A percentile compares a stretch with the other conserved stretches of the same genome.
phyloP scores from a whole-genome alignment of 2,113 vertebrate genomes.

The Chaetorhynchus papuensis region DNA sequence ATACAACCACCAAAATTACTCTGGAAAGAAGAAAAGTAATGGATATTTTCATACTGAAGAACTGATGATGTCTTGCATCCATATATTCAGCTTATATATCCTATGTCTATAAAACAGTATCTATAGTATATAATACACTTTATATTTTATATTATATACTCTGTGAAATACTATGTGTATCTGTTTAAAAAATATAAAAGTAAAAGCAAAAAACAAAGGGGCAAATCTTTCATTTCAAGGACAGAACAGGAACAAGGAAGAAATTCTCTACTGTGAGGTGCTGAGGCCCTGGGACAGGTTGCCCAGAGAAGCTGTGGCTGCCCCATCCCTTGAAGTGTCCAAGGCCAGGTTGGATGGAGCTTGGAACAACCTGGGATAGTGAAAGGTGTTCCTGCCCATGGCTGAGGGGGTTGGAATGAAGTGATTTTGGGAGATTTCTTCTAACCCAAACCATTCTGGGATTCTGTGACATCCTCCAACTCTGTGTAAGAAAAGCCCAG shows the following conservation, averaged over 20 bases:
- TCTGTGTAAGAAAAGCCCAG: neutral
- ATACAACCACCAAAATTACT: neutral
- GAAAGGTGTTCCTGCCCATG: neutral
- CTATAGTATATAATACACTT: neutral
- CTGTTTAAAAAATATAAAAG: neutral
- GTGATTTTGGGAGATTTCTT: neutral
- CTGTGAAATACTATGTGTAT: neutral
- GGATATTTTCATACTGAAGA: accelerated
- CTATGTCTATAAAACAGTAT: neutral
- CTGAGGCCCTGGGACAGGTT: neutral
- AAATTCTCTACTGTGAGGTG: neutral
- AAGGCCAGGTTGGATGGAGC: accelerated
- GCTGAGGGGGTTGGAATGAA: neutral
- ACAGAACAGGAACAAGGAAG: neutral
- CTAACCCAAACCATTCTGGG: neutral
- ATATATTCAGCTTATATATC: neutral
- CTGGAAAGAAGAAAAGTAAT: neutral
- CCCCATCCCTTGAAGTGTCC: neutral
- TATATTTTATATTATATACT: neutral
- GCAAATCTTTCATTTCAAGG: neutral
- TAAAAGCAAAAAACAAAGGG: accelerated
- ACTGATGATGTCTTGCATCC: neutral
- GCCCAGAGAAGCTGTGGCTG: neutral
- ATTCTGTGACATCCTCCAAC: neutral
- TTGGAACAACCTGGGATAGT: neutral